These are phyloP conservation scores for Toxotes jaculatrix DNA, from an alignment of 2,113 vertebrate genomes.

Conservation along the genomic window DNA sequence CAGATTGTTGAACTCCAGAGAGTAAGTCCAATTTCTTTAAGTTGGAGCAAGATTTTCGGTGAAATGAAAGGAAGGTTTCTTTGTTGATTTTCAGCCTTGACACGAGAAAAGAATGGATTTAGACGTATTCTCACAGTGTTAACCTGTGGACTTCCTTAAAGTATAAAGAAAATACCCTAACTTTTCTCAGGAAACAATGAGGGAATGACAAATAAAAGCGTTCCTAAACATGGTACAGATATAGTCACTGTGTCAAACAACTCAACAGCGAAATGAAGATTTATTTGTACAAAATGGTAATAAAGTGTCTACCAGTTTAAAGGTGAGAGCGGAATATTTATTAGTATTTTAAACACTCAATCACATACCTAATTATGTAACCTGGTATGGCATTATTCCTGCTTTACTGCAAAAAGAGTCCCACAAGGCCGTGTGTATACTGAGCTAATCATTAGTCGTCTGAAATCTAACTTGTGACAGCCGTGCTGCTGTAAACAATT, in stretches of 20 bases:
- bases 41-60: not conserved
- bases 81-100: conserved; percentile 2
- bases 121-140: conserved; percentile 5
- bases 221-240: not conserved
- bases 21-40: conserved; percentile 51
- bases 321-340: not conserved
- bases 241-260: not conserved
- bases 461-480: conserved; percentile 40
- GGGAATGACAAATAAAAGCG: conserved; percentile 11
- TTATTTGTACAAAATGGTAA: conserved; percentile 14
- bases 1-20: conserved; percentile 43
- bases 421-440: conserved; percentile 13
- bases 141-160: conserved; percentile 7
- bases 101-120: conserved; percentile 14
- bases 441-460: conserved; percentile 26
- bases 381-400: conserved; percentile 23
- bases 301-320: conserved; percentile 2
- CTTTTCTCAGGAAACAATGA: not conserved
- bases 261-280: conserved; percentile 7
- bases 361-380: conserved; percentile 39
- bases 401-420: conserved; percentile 38
- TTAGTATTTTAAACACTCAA: conserved; percentile 27
- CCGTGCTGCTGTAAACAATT: conserved; percentile 31
- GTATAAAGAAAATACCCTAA: conserved; percentile 2
- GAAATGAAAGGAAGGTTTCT: conserved; percentile 29